phyloP scores from a whole-genome alignment of 2,888 invertebrate species.

The Galeruca laticollis region DNA sequence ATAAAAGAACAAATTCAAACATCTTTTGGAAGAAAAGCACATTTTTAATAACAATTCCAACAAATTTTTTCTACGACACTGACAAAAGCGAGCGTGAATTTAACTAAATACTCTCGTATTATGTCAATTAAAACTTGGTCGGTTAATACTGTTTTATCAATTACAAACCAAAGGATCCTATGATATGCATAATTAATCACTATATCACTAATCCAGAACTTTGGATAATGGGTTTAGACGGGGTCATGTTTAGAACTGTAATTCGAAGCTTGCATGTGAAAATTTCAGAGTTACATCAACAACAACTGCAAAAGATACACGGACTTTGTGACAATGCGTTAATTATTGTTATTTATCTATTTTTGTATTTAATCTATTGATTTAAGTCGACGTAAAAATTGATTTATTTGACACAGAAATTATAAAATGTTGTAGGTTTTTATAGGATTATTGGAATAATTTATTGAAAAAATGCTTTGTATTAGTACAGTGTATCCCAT shows the following conservation, averaged over 20 bases:
- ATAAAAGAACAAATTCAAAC: too few relatives aligned
- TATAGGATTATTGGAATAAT: too few relatives aligned
- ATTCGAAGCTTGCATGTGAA: neutral
- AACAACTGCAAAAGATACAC: neutral
- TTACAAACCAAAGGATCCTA: slow-evolving; percentile 25
- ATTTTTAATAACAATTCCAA: too few relatives aligned
- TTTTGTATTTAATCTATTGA: neutral
- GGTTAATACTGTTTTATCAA: slow-evolving; percentile 33
- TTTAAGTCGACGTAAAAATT: too few relatives aligned
- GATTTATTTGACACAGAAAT: too few relatives aligned
- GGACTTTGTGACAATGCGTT: neutral
- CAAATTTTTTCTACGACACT: slow-evolving; percentile 3
- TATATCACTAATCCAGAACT: slow-evolving; percentile 17
- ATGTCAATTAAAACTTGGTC: slow-evolving; percentile 35
- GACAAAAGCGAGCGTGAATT: neutral
- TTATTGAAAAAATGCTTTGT: too few relatives aligned
- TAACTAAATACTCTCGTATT: slow-evolving; percentile 16
- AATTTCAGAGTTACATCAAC: neutral
- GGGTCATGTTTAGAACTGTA: slow-evolving; percentile 8
- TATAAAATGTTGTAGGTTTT: too few relatives aligned
- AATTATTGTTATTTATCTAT: neutral
- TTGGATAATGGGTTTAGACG: slow-evolving; percentile 3
- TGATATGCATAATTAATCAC: slow-evolving; percentile 30
- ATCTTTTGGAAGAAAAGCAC: too few relatives aligned
- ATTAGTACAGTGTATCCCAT: too few relatives aligned